Conservation (phyloP, 2,888 invertebrate species). For the Tricholauxania praeusta region DNA sequence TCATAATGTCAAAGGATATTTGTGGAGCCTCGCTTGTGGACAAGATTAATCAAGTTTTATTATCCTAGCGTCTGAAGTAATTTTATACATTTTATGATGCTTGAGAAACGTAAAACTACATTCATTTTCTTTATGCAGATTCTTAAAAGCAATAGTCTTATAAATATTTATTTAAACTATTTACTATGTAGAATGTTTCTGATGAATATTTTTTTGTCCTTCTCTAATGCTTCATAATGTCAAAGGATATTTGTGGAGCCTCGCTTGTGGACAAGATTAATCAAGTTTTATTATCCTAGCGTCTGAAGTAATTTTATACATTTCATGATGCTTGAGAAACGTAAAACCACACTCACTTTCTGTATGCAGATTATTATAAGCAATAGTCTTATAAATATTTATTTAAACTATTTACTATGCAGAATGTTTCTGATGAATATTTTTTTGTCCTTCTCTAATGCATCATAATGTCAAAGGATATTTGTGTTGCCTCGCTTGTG, state of each 20-base stretch:
- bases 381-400: not conserved
- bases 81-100: slow-evolving; percentile 50
- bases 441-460: slow-evolving; percentile 41
- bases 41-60: slow-evolving; percentile 58
- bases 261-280: slow-evolving; percentile 63
- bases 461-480: slow-evolving; percentile 43
- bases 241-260: slow-evolving; percentile 52
- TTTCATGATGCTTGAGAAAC: slow-evolving; percentile 60
- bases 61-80: slow-evolving; percentile 61
- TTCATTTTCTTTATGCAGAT: no score
- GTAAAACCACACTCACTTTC: slow-evolving; percentile 54
- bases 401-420: not conserved
- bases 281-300: slow-evolving; percentile 63
- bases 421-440: slow-evolving; percentile 7
- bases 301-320: slow-evolving; percentile 46
- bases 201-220: slow-evolving; percentile 25
- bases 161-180: no score
- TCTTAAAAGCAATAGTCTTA: no score
- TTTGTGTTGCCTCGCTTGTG: slow-evolving; percentile 59
- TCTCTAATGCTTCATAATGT: slow-evolving; percentile 56
- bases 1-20: slow-evolving; percentile 51
- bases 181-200: no score
- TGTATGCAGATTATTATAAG: no score
- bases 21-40: slow-evolving; percentile 62
- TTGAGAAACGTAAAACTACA: slow-evolving; percentile 63